Base-by-base conservation (phyloP, 2,888 invertebrate genomes). In the Coenonympha glycerion region DNA sequence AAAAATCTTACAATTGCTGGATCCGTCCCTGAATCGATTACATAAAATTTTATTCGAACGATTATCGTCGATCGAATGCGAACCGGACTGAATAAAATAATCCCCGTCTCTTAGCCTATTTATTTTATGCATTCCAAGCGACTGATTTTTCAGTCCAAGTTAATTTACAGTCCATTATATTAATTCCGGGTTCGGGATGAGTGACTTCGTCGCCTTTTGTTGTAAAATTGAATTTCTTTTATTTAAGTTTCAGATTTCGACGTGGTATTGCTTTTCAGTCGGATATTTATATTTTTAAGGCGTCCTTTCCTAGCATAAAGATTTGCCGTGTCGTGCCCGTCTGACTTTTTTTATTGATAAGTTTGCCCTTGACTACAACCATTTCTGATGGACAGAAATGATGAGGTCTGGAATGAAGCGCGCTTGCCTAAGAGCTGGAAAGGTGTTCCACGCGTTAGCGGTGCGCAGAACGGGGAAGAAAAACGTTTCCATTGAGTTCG, bases 91-190 rank as follows among this genome's bases (percentile, higher is more conserved):
- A 55, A 52, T 54, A 60, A 69, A 69, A 65, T 60, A 59, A 56
- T 42, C 51, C 51, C 50, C 47, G 41, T 48, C 48, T 31, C 56
- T 24, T 59, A 51, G 53, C 52, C 66, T 68, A 71, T 73, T 70
- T 75, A 74, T 73, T 77, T 76, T 68, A 76, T 71, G 66, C 61
- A 71, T 77, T 73, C 69, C 65, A 56, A 55, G 58, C 59, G 61
- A 63, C 53, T 66, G 69, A 67, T 69, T 76, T 46, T 46, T 36
- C 36, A 37, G 26, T 37, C 36, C 56, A 61, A 68, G 69, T 73
- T 76, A 77, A 76, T 77, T 71, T 67, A 68, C 61, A 64, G 64
- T 39, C 67, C 66, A 73, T 76, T 72, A 70, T 69, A 68, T 68
- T 72, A 74, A 69, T 69, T 64, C 66, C 60, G 59, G 58, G 52